Conservation (phyloP, 1,140 invertebrate genomes). For the Anadara kagoshimensis region DNA sequence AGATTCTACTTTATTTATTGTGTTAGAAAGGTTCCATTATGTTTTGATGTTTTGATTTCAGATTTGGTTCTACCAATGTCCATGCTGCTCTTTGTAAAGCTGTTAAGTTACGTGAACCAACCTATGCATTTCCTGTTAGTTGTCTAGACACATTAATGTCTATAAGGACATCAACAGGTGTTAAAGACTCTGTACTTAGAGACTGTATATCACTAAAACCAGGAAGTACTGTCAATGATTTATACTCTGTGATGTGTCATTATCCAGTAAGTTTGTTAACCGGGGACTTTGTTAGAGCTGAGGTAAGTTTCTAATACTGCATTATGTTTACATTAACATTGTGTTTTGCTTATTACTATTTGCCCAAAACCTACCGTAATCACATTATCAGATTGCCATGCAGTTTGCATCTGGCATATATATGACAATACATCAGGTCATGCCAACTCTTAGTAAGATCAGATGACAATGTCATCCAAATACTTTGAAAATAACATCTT, state of each 20-base stretch:
- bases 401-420: no score
- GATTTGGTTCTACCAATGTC: conserved; percentile 44
- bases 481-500: no score
- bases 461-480: no score
- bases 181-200: conserved; percentile 18
- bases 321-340: background rate
- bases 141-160: conserved; percentile 41
- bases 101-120: conserved; percentile 39
- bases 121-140: conserved; percentile 43
- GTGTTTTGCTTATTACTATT: no score
- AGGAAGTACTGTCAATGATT: conserved; percentile 41
- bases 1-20: background rate
- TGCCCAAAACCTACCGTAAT: no score
- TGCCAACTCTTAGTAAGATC: no score
- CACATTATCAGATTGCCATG: no score
- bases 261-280: conserved; percentile 41
- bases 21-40: background rate
- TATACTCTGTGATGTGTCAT: conserved; percentile 41
- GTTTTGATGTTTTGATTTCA: conserved; percentile 8
- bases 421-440: no score
- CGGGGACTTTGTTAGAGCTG: conserved; percentile 51
- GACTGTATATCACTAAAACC: conserved; percentile 48
- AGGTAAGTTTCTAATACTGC: conserved; percentile 23
- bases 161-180: conserved; percentile 20
- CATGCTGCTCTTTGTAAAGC: conserved; percentile 39